Conservation (phyloP, 2,797 vertebrate genomes). For the Sebastes glaucus region DNA sequence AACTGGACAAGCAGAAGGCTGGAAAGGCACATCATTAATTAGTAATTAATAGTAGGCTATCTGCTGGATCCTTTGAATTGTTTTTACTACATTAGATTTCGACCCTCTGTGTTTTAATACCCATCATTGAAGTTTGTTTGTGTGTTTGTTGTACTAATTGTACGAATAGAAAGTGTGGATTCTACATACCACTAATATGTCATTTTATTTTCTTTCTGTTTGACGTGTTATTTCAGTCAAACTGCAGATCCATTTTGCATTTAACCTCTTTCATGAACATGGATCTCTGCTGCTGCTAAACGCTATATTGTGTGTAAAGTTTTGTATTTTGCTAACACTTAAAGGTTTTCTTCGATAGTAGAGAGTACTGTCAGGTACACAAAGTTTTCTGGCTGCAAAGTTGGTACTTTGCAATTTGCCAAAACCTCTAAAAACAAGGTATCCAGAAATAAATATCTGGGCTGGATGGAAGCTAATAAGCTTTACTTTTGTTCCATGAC, state of each 20-base stretch:
- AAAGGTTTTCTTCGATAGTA: neutral
- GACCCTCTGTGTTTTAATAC: neutral
- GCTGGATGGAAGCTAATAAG: neutral
- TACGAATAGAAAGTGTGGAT: neutral
- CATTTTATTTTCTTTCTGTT: neutral
- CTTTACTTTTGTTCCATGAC: neutral
- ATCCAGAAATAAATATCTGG: neutral
- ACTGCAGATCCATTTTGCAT: neutral
- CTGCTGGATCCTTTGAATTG: neutral
- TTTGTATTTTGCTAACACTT: neutral
- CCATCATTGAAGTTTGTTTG: fast-evolving
- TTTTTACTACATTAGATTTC: neutral
- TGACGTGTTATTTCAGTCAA: neutral
- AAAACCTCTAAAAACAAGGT: neutral
- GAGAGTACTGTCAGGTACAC: neutral
- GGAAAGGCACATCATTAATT: neutral
- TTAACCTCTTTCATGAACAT: neutral
- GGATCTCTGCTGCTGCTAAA: constrained; percentile 3
- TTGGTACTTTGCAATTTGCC: neutral
- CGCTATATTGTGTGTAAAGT: neutral
- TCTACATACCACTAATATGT: neutral
- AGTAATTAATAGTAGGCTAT: neutral
- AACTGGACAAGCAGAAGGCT: constrained; percentile 40
- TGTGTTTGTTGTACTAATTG: neutral
- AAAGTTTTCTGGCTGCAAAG: neutral